Evolutionary conservation across 2,888 invertebrate species (phyloP), one percentile per base, ranked within the genome.

Genomic region (Pseudoips prasinana): DNA sequence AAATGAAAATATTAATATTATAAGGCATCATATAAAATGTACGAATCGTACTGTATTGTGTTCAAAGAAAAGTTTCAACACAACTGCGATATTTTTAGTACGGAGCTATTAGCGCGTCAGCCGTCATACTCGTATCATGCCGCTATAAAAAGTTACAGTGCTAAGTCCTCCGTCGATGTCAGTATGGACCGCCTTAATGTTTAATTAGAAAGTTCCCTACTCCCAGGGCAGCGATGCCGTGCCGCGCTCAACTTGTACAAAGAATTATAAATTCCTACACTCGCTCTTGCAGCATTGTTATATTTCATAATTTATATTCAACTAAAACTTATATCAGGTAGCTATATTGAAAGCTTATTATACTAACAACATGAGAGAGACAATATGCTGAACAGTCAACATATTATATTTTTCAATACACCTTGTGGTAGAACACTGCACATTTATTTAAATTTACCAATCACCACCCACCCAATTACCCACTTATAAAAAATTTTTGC

Each of bases 201-300:
- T 80, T 78, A 77, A 80, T 80, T 74, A 77, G 67, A 71, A 78
- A 80, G 73, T 78, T 78, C 65, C 58, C 65, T 52, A 47, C 55
- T 57, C 57, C 47, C 59, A 38, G 52, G 55, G 54, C 52, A 49
- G 47, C 51, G 53, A 32, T 51, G 50, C 46, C 48, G 56, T 47
- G 64, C 59, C 61, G 61, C 61, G 58, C 48, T 65, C 56, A 70
- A 73, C 64, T 70, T 70, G 54, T 56, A 60, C 60, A 57, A 66
- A 69, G 69, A 74, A 73, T 76, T 76, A 72, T 73, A 68, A 71
- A 75, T 76, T 73, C 72, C 64, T 61, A 55, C 62, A 65, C 61
- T 61, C 60, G 63, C 51, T 51, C 57, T 52, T 64, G n/a, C n/a
- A 62, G 63, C 50, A 57, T 58, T 59, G 58, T 66, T 64, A 70